Evolutionary conservation across 2,888 invertebrate genomes (phyloP), one percentile per base, ranked within the genome.

Genomic region (Lamellibrachia satsuma): DNA sequence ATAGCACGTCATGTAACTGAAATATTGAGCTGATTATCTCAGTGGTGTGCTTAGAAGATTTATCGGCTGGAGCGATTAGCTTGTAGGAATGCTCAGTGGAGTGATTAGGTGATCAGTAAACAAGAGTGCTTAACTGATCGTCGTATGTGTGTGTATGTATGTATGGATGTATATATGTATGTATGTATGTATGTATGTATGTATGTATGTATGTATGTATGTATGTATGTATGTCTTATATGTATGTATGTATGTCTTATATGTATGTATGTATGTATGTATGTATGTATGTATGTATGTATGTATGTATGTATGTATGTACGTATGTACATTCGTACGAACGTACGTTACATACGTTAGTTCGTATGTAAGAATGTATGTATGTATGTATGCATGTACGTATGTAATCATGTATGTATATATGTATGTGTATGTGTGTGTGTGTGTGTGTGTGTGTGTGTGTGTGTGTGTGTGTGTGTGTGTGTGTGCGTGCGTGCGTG

Each of bases 101-200:
- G 22, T 15, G 75, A 75, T 75, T 75, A 75, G 75, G 75, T 2
- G 75, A 3, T n/a, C 22, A 75, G 22, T n/a, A 75, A 75, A 6
- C 22, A n/a, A 4, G 22, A 75, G 15, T 22, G 75, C 15, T 75
- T 75, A 75, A n/a, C 75, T 22, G 75, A 75, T 75, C 75, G 75
- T 75, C 75, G n/a, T n/a, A n/a, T 15, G 1, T 90, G n/a, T 90
- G 1, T n/a, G n/a, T n/a, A 90, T n/a, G n/a, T n/a, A 90, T n/a
- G n/a, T n/a, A 90, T 39, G 39, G 0, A 39, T 39, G 39, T 39
- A 39, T 39, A 1, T 90, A 90, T 90, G n/a, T 90, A 90, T 90
- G n/a, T 90, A 90, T 90, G n/a, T 90, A 90, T 90, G n/a, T 90
- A 90, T 90, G n/a, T 90, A 90, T 90, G n/a, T 90, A 90, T 90